Percentiles rank a stretch among this genome's conserved stretches.
These are phyloP conservation scores for Hypomesus transpacificus DNA, from an alignment of 2,113 vertebrate species.

Conservation along the genomic window DNA sequence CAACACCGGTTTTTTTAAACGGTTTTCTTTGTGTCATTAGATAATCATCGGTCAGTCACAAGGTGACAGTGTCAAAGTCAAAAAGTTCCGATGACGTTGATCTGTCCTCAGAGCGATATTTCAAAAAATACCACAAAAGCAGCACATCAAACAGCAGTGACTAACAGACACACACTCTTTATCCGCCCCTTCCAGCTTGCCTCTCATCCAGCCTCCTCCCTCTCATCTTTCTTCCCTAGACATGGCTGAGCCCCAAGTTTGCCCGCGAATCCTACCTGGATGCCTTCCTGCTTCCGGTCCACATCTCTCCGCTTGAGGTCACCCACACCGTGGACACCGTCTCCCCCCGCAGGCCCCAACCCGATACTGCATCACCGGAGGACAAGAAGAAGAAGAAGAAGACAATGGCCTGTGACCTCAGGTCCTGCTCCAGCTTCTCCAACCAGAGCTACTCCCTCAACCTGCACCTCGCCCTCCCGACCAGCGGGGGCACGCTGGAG, in stretches of 20 bases:
- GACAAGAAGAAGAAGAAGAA: neutral
- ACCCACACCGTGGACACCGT: neutral
- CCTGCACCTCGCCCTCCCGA: constrained; percentile 20
- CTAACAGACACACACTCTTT: no score
- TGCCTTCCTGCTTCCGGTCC: constrained; percentile 18
- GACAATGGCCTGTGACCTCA: neutral
- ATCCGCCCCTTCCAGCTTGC: neutral
- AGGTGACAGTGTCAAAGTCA: no score
- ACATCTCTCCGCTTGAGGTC: constrained; percentile 44
- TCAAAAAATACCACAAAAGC: no score
- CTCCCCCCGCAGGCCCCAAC: neutral
- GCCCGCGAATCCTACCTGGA: constrained; percentile 20
- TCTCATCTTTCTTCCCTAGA: constrained; percentile 34
- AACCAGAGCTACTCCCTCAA: constrained; percentile 60
- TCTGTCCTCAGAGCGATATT: no score
- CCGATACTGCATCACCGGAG: neutral
- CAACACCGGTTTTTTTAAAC: no score
- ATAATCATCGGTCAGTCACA: no score
- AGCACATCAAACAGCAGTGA: neutral
- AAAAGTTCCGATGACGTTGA: no score
- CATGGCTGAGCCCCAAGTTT: constrained; percentile 41
- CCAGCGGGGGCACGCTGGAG: constrained; percentile 16
- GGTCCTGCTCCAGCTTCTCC: constrained; percentile 48
- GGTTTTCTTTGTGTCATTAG: no score
- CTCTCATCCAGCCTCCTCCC: neutral